Base-by-base conservation (phyloP, 2,888 invertebrate genomes). In the Xanthia togata region DNA sequence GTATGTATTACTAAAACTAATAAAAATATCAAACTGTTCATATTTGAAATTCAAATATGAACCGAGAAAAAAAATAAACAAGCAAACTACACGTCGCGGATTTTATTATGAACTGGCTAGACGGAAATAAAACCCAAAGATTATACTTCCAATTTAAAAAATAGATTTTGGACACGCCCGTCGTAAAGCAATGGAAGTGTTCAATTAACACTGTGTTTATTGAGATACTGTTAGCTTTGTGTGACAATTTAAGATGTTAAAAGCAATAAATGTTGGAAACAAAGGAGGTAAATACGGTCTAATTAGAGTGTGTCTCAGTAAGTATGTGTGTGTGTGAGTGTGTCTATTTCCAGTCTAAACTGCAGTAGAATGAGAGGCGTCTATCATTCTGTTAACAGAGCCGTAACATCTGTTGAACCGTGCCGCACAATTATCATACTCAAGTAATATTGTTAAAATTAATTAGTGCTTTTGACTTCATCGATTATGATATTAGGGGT, bases 191-290 rank as follows among this genome's bases (percentile, higher is more conserved):
- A 93, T 93, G 93, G 93, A 93, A 93, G 90, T 89, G 85, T 67
- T 89, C 92, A 94, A 95, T 95, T 95, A 95, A 93, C 96, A 94
- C 86, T 79, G 91, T 93, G 94, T 91, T 93, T 94, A 92, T 90
- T 88, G 84, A 87, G 90, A 89, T 90, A 96, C 96, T 93, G 95
- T 94, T 95, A 94, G 87, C 64, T 84, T 70, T 68, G 53, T 64
- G 74, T 44, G 77, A 71, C 79, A 87, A 82, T 78, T 80, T 47
- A 20, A 62, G 60, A 68, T 75, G 82, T 83, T 63, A 76, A 85
- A 82, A 84, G 75, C 70, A 62, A 63, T 2, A 75, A 76, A 57
- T 79, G 44, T 82, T 76, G 62, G 26, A 81, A 71, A 60, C 65
- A 81, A 81, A 81, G 69, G 31, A 20, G 12, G 47, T 12, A 20